Percentiles rank a stretch among this genome's conserved stretches.
Evolutionary conservation across 1,140 invertebrate genomes (phyloP).

Genomic region (Nixonia krombeini): DNA sequence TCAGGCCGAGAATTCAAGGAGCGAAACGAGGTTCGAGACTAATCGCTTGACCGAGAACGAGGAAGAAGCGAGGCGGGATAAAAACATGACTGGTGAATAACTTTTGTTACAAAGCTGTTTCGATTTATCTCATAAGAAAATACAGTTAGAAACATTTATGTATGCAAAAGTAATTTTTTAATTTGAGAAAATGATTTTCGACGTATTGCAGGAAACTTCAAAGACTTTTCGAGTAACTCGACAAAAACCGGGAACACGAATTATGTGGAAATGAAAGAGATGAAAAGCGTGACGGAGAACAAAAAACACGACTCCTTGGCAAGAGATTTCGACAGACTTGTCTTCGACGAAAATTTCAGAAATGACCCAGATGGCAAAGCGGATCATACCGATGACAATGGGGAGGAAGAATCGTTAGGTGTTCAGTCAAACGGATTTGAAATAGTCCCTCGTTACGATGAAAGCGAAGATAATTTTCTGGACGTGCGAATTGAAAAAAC

Average conservation of each 20-base stretch:
- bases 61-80: constrained; percentile 6
- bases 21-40: constrained; percentile 14
- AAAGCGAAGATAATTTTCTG: constrained; percentile 56
- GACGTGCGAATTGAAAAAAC: constrained; percentile 57
- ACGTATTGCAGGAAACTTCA: constrained; percentile 14
- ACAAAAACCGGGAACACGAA: not conserved
- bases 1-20: not conserved
- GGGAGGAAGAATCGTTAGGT: constrained; percentile 46
- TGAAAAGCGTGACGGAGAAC: constrained; percentile 3
- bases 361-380: constrained; percentile 29
- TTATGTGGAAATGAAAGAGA: constrained; percentile 23
- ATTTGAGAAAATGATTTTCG: not conserved
- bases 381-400: constrained; percentile 14
- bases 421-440: constrained; percentile 57
- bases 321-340: not conserved
- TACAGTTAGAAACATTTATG: not conserved
- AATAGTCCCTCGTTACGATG: constrained; percentile 53
- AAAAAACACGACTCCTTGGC: not conserved
- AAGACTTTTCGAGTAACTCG: too few relatives aligned
- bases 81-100: constrained; percentile 9
- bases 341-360: constrained; percentile 7
- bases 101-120: not conserved
- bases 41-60: not conserved
- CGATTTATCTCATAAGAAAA: not conserved
- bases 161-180: not conserved